Conservation (phyloP, 1,140 invertebrate species). For the Drosophila littoralis region DNA sequence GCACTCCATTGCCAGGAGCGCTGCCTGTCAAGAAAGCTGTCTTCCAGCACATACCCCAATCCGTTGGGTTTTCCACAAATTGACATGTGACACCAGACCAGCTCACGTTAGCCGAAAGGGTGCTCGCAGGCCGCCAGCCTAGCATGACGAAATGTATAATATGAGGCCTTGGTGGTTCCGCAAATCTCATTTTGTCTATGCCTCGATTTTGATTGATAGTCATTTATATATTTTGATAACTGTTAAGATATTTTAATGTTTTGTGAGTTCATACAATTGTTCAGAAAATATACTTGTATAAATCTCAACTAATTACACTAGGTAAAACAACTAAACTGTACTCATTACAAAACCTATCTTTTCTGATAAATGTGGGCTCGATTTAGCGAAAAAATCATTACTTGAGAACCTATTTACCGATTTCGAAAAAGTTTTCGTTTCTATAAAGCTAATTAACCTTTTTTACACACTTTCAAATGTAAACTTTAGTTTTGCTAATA, state of each 20-base stretch:
- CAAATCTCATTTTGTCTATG: conserved; percentile 32
- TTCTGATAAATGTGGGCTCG: too few species aligned
- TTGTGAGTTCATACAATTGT: too few species aligned
- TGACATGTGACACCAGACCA: conserved; percentile 75
- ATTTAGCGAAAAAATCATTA: too few species aligned
- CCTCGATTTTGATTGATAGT: conserved; percentile 56
- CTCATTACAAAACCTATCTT: too few species aligned
- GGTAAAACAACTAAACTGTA: too few species aligned
- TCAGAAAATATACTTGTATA: too few species aligned
- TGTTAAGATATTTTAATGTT: conserved; percentile 39
- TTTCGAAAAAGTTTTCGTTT: too few species aligned
- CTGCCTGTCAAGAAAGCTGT: conserved; percentile 62
- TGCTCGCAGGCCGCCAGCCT: conserved; percentile 28
- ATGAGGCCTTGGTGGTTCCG: conserved; percentile 39
- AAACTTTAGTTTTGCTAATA: too few species aligned
- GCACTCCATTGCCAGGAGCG: conserved; percentile 30
- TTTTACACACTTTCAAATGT: too few species aligned
- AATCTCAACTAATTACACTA: too few species aligned
- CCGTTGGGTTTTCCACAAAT: conserved; percentile 59
- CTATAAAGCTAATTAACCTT: too few species aligned
- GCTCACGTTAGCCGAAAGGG: conserved; percentile 42
- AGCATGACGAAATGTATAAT: conserved; percentile 64
- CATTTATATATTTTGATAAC: conserved; percentile 65
- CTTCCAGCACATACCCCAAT: conserved; percentile 6
- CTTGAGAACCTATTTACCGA: too few species aligned